A percentile compares a stretch with the other conserved stretches of the same genome.
Conservation (phyloP, 1,140 invertebrate genomes). For the Drosophila serrata region DNA sequence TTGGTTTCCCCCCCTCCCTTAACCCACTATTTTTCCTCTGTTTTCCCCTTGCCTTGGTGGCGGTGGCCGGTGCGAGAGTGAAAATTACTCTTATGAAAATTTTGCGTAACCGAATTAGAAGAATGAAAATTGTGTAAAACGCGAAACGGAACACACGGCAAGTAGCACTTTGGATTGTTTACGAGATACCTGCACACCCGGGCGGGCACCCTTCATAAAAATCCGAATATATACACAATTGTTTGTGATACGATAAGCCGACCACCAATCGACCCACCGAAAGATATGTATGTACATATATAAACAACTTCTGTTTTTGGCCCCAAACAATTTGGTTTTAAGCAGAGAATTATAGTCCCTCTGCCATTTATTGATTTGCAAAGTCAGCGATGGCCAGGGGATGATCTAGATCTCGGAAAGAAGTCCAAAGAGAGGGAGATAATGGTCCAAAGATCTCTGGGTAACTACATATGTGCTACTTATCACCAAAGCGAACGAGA, state of each 20-base stretch:
- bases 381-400: neutral
- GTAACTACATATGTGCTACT: too few relatives aligned
- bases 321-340: constrained; percentile 2
- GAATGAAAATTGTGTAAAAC: constrained; percentile 52
- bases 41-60: neutral
- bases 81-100: constrained; percentile 49
- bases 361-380: neutral
- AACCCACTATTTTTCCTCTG: neutral
- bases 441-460: neutral
- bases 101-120: constrained; percentile 55
- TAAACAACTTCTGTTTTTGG: constrained; percentile 38
- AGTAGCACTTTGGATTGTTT: constrained; percentile 28
- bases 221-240: constrained; percentile 30
- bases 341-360: neutral
- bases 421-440: neutral
- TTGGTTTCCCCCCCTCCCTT: neutral
- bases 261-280: constrained; percentile 12
- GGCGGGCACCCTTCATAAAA: constrained; percentile 18
- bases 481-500: neutral
- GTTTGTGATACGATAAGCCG: constrained; percentile 41
- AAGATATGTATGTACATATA: constrained; percentile 8
- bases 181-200: constrained; percentile 10
- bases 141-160: constrained; percentile 14
- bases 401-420: neutral
- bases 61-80: constrained; percentile 34